A percentile compares a stretch with the other conserved stretches of the same genome.
These are phyloP conservation scores for Lamellibrachia satsuma DNA, from an alignment of 2,888 invertebrate species.

Conservation along the genomic window DNA sequence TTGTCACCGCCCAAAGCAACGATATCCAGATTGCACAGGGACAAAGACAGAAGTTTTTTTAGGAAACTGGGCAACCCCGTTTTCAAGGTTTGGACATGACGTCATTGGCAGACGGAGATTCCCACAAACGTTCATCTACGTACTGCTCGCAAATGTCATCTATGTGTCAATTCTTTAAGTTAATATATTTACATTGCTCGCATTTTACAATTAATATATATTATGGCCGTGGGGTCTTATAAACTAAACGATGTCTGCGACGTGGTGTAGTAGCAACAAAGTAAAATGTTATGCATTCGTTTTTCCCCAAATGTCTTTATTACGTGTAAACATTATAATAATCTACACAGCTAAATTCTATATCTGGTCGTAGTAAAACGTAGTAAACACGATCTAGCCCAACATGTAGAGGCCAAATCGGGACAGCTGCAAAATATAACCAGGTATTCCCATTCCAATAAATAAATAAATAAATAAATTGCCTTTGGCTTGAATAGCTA, in stretches of 20 bases:
- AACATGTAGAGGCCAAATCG: neutral
- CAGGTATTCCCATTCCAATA: neutral
- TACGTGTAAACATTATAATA: neutral
- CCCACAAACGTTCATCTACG: too few relatives aligned
- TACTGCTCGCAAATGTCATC: too few relatives aligned
- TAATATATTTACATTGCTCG: too few relatives aligned
- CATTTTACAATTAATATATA: too few relatives aligned
- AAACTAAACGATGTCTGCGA: too few relatives aligned
- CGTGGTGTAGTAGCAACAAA: neutral
- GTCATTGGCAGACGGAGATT: too few relatives aligned
- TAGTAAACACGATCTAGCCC: neutral
- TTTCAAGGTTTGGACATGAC: too few relatives aligned
- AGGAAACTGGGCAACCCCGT: too few relatives aligned
- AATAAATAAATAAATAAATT: slow-evolving; percentile 13
- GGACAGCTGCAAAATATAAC: slow-evolving; percentile 17
- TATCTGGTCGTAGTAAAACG: neutral
- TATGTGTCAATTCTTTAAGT: too few relatives aligned
- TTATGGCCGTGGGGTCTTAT: too few relatives aligned
- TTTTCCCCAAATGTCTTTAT: neutral
- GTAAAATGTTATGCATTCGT: neutral
- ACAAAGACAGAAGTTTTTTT: too few relatives aligned
- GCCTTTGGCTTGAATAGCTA: neutral
- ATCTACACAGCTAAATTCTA: neutral
- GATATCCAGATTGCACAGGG: neutral
- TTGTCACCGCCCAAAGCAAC: neutral